A percentile compares a stretch with the other conserved stretches of the same genome.
Conservation (phyloP, 2,113 vertebrate genomes). For the Dicaeum eximium region DNA sequence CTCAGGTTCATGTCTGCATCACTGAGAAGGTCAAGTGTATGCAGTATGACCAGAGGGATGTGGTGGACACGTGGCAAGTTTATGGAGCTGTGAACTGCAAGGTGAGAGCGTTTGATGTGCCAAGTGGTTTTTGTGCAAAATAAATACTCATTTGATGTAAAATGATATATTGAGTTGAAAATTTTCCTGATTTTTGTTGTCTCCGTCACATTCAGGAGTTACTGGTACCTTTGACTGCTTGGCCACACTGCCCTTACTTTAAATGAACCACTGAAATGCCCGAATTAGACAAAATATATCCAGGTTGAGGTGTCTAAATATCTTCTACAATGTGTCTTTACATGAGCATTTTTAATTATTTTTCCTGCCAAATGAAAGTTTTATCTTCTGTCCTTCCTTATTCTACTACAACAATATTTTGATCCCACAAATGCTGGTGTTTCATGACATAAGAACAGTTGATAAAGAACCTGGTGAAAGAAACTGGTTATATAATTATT, state of each 20-base stretch:
- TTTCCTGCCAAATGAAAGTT: background rate
- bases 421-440: background rate
- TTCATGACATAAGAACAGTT: background rate
- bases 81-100: conserved; percentile 89
- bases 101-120: conserved; percentile 70
- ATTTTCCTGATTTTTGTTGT: background rate
- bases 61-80: conserved; percentile 89
- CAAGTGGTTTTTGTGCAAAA: background rate
- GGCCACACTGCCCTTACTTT: background rate
- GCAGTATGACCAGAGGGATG: conserved; percentile 84
- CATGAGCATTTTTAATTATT: background rate
- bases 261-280: background rate
- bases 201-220: background rate
- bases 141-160: background rate
- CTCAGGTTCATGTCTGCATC: conserved; percentile 83
- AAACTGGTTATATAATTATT: background rate
- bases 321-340: background rate
- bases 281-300: background rate
- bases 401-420: background rate
- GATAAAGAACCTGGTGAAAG: background rate
- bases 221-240: background rate
- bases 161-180: background rate
- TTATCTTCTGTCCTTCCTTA: background rate
- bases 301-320: background rate
- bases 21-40: conserved; percentile 88